A percentile compares a stretch with the other conserved stretches of the same genome.
These are phyloP conservation scores for Yasuhikotakia modesta DNA, from an alignment of 2,797 vertebrate genomes.

Conservation along the genomic window DNA sequence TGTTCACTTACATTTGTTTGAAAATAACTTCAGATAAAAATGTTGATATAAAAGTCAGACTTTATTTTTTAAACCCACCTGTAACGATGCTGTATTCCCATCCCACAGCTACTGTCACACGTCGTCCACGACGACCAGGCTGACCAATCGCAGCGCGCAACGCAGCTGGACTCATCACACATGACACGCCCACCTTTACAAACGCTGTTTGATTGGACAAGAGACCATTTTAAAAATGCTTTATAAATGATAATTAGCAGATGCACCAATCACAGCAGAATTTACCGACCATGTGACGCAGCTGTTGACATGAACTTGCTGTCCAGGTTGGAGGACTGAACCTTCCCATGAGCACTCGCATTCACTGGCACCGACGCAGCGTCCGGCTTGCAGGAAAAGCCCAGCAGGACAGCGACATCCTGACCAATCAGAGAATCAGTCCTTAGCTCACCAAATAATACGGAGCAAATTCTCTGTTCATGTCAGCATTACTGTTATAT, in stretches of 20 bases:
- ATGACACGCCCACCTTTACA: slow-evolving; percentile 77
- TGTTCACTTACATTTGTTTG: no score
- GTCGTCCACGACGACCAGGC: slow-evolving; percentile 87
- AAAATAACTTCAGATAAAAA: no score
- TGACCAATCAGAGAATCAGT: slow-evolving; percentile 53
- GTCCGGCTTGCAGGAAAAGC: slow-evolving; percentile 75
- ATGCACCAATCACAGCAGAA: not conserved
- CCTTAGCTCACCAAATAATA: no score
- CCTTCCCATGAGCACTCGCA: slow-evolving; percentile 79
- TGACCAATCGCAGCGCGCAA: slow-evolving; percentile 82
- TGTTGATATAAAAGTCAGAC: no score
- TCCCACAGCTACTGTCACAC: slow-evolving; percentile 83
- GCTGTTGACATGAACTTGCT: slow-evolving; percentile 68
- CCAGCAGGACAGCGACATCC: slow-evolving; percentile 83
- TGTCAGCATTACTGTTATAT: no score
- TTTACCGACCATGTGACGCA: slow-evolving; percentile 81
- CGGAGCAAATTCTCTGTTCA: no score
- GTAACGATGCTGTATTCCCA: slow-evolving; percentile 82
- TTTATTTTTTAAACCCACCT: slow-evolving; percentile 76
- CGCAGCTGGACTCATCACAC: slow-evolving; percentile 76
- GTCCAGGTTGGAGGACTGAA: slow-evolving; percentile 70
- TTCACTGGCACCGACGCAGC: slow-evolving; percentile 78
- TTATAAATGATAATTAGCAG: not conserved
- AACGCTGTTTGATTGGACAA: slow-evolving; percentile 66
- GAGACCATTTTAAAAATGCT: not conserved